phyloP scores from a whole-genome alignment of 2,888 invertebrate genomes.

The Saturnia pavonia region DNA sequence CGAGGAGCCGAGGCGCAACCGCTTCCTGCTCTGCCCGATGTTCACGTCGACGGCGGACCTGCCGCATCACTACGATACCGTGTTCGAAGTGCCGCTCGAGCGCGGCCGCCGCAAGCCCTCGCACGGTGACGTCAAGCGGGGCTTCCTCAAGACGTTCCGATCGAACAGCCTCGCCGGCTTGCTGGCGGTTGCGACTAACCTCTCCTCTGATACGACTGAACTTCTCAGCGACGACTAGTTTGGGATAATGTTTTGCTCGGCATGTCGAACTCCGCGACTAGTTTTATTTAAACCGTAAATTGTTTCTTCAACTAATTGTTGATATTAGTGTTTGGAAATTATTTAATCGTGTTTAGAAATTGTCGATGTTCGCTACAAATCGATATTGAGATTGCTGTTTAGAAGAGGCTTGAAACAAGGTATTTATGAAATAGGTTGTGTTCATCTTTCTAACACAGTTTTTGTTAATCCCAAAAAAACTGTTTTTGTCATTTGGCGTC shows the following conservation, averaged over 20 bases:
- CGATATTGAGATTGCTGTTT: neutral
- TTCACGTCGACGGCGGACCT: constrained; percentile 70
- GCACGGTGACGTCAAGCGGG: constrained; percentile 37
- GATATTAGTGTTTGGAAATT: neutral
- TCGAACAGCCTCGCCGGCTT: constrained; percentile 65
- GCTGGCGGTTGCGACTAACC: constrained; percentile 49
- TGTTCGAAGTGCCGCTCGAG: constrained; percentile 64
- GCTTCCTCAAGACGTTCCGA: constrained; percentile 59
- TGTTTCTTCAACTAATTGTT: neutral
- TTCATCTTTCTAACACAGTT: neutral
- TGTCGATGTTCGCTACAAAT: neutral
- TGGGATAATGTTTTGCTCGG: neutral
- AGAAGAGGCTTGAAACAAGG: neutral
- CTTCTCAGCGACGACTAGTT: constrained; percentile 60
- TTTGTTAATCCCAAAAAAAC: neutral
- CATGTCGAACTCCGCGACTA: too few relatives aligned
- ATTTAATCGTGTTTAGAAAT: neutral
- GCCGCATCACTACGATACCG: constrained; percentile 82
- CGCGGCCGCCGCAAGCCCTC: constrained; percentile 2
- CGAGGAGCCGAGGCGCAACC: constrained; percentile 48
- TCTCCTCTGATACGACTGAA: constrained; percentile 61
- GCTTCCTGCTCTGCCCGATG: constrained; percentile 80
- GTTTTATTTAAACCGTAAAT: neutral
- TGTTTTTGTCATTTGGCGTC: neutral
- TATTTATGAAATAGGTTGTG: neutral